Base-by-base conservation (phyloP, 2,888 invertebrate species). In the Julus scanicus region DNA sequence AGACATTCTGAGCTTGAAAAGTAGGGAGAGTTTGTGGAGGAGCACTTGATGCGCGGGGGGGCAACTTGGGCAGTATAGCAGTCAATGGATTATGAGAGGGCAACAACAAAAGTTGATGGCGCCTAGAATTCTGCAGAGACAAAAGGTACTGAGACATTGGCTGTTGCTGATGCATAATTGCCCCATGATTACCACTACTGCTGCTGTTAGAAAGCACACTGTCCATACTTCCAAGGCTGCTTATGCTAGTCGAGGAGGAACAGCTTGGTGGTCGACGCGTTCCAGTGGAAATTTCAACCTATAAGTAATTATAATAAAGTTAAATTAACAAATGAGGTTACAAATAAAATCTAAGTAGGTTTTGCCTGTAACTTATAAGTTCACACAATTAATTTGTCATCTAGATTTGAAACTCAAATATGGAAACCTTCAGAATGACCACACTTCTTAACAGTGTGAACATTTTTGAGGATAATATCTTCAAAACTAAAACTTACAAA, bases 21-120 rank as follows among this genome's bases (percentile, higher is more conserved):
- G 80, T 20, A 15, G 87, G 71, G 13, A 40, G n/a, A 90, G 89
- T 94, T 94, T 86, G 95, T 94, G 97, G 96, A 17, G 96, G 97
- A 1, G 97, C 97, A 91, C 96, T 97, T 0, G 96, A 96, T 0
- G 97, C 96, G 88, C 97, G 94, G 0, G 97, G 96, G 9, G 95
- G 95, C 88, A 80, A 1, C 53, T 86, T 86, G 49, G 86, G 57
- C 57, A 57, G 9, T 37, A 44, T 20, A 11, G 87, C 40, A 13
- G 86, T 11, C 86, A 63, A 1, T 1, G 37, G 29, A 11, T 53
- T 86, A 57, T 39, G 86, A 11, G 87, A 37, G n/a, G 87, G 29
- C 44, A 87, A 44, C 49, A 87, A 17, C 11, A 87, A n/a, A 48
- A 48, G 40, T 9, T 87, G 87, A 15, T 39, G 53, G 13, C 44